A percentile compares a stretch with the other conserved stretches of the same genome.
Evolutionary conservation across 1,140 invertebrate species (phyloP).

Genomic region (Cephus cinctus): DNA sequence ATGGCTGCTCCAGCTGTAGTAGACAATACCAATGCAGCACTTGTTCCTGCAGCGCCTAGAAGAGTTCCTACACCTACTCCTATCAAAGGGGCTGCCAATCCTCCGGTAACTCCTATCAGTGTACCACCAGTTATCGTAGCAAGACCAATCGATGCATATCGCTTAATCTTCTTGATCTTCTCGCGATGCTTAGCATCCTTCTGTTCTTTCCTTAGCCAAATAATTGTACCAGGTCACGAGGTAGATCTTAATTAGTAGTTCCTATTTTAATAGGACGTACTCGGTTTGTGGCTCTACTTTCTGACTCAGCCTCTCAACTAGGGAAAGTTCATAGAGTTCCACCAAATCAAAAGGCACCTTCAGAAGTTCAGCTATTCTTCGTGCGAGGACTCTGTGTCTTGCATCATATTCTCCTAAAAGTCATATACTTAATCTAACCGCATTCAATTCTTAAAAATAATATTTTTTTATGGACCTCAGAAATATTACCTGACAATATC

Average conservation of each 20-base stretch:
- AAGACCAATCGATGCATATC: conserved; percentile 65
- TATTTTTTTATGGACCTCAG: neutral
- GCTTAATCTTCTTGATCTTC: conserved; percentile 61
- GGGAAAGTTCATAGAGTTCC: conserved; percentile 54
- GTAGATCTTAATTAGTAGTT: conserved; percentile 4
- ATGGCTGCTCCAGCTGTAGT: conserved; percentile 64
- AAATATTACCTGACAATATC: conserved; percentile 24
- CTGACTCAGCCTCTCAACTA: conserved; percentile 49
- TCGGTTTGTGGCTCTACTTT: conserved; percentile 37
- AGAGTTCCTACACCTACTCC: conserved; percentile 64
- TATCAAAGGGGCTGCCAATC: conserved; percentile 68
- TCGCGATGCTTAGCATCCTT: conserved; percentile 54
- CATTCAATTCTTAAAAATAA: conserved; percentile 5
- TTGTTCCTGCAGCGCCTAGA: conserved; percentile 58
- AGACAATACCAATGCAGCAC: conserved; percentile 61
- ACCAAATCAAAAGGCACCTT: conserved; percentile 59
- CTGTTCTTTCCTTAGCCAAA: conserved; percentile 42
- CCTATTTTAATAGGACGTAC: conserved; percentile 33
- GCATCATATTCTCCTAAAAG: conserved; percentile 66
- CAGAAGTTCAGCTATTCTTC: conserved; percentile 58
- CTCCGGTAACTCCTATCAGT: conserved; percentile 67
- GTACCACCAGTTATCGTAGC: conserved; percentile 68
- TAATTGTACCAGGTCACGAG: conserved; percentile 7
- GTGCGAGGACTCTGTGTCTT: conserved; percentile 62
- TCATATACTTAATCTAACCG: conserved; percentile 5